phyloP scores from a whole-genome alignment of 2,113 vertebrate genomes.

The Chloropsis hardwickii region DNA sequence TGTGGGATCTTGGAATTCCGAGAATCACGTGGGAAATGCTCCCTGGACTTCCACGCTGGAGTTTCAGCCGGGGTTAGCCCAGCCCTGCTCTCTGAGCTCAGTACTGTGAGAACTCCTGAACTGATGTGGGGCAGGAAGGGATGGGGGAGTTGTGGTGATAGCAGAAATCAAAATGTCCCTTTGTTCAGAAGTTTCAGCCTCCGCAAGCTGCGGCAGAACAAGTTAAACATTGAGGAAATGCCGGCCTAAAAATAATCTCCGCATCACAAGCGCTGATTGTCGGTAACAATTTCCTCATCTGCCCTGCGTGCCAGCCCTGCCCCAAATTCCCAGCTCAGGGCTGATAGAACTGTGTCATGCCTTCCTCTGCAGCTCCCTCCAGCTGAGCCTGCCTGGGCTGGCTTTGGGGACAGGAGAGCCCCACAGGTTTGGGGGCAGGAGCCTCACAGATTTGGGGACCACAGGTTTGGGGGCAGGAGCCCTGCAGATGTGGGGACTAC shows the following conservation, averaged over 20 bases:
- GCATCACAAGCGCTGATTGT: not conserved
- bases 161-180: not conserved
- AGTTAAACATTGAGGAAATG: not conserved
- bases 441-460: not conserved
- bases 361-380: not conserved
- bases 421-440: not conserved
- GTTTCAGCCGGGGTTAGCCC: not conserved
- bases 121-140: not conserved
- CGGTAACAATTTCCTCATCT: not conserved
- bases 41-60: not conserved
- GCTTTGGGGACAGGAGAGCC: not conserved
- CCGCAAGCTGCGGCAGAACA: not conserved
- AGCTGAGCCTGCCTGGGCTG: not conserved
- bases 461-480: not conserved
- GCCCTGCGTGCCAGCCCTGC: not conserved
- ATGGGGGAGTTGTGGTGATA: not conserved
- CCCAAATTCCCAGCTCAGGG: not conserved
- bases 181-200: not conserved
- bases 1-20: not conserved
- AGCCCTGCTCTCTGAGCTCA: not conserved
- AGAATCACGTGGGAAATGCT: fast-evolving
- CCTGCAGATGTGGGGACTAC: not conserved
- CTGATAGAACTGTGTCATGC: not conserved
- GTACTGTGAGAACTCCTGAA: fast-evolving
- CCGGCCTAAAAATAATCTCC: not conserved